Conservation (phyloP, 2,888 invertebrate genomes). For the Orchesellides sinensis region DNA sequence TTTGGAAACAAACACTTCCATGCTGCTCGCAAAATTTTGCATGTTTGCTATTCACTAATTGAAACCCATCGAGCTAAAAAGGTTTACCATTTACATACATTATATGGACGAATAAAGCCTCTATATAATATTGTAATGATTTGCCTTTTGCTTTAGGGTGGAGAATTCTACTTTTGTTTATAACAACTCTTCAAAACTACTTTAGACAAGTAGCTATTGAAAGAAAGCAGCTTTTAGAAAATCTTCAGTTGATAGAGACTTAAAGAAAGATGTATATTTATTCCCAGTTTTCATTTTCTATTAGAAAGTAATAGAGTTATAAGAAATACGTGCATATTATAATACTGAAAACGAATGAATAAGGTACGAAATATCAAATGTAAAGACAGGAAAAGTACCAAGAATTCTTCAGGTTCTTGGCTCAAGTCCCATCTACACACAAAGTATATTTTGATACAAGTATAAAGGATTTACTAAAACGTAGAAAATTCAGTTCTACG, state of each 20-base stretch:
- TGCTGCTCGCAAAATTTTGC: too few species aligned
- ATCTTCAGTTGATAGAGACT: background rate
- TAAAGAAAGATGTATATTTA: background rate
- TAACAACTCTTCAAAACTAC: conserved; percentile 33
- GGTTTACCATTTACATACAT: background rate
- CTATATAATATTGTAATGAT: background rate
- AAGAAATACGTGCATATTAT: conserved; percentile 20
- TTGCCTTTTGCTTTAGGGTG: background rate
- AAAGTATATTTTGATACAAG: background rate
- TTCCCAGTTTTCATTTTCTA: conserved; percentile 14
- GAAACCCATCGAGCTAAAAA: background rate
- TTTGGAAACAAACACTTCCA: too few species aligned
- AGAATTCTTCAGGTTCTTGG: conserved; percentile 28
- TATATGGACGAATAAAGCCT: background rate
- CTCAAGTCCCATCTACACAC: conserved; percentile 24
- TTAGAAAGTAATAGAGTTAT: conserved; percentile 10
- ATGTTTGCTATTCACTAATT: conserved; percentile 26
- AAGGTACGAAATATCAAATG: conserved; percentile 4
- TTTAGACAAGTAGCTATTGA: conserved; percentile 27
- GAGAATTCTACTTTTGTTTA: conserved; percentile 4
- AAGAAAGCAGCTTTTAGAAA: conserved; percentile 12
- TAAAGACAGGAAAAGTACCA: background rate
- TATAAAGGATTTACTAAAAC: background rate
- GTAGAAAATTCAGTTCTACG: too few species aligned
- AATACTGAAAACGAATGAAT: background rate